Evolutionary conservation across 2,888 invertebrate genomes (phyloP), one percentile per base, ranked within the genome.

Genomic region (Cheilosia urbana): DNA sequence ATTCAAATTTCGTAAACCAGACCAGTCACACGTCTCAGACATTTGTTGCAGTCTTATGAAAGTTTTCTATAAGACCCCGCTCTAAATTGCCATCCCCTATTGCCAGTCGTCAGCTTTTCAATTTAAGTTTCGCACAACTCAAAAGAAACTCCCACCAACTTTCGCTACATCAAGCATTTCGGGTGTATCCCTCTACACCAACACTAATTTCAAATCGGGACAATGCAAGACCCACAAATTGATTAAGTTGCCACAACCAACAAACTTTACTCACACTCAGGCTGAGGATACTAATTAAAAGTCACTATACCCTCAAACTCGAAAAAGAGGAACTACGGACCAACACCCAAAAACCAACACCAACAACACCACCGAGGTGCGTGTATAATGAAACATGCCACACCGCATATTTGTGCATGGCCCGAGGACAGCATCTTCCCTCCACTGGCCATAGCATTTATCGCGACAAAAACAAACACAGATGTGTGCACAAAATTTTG

Each of bases 201-300:
- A 9, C 47, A 47, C 19, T 47, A 53, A 53, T 53, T 53, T 27
- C n/a, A 13, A 53, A 24, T 53, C 27, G 24, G 21, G 24, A 53
- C 13, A 53, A 15, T 6, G 24, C 51, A 53, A 27, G 27, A 27
- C 24, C 51, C 27, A 6, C 24, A 53, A 53, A 53, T 53, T 24
- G 51, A 53, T 27, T 24, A 24, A 21, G 21, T 21, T 51, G 9
- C 49, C 49, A 53, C 21, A 21, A 17, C 57, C 57, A 57, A 19
- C 34, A 17, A 47, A 17, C 17, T 19, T 47, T 47, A 17, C 6
- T 47, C 17, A 47, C 47, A 17, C 47, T 45, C 6, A n/a, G 2
- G 27, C 30, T 13, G 57, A 57, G 57, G 19, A 19, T 6, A 57
- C 34, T 57, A 57, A 57, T 57, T 57, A 57, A 37, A 57, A 57